Evolutionary conservation across 2,797 vertebrate genomes (phyloP).

Genomic region (Micrastur ruficollis): DNA sequence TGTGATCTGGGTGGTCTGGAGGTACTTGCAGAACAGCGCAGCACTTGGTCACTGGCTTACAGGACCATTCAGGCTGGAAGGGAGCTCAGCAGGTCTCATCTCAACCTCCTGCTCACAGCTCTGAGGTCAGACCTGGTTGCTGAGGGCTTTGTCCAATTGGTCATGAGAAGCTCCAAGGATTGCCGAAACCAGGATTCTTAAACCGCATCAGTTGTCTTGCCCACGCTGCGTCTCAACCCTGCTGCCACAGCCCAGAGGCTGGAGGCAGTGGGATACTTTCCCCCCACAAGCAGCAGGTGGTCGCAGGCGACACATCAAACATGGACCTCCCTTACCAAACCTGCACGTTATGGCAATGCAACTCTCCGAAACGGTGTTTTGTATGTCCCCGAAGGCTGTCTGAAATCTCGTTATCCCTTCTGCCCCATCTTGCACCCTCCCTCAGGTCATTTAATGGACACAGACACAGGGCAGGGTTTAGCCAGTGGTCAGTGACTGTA

Average conservation of each 20-base stretch:
- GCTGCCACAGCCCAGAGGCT: not conserved
- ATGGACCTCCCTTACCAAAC: not conserved
- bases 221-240: rapidly evolving
- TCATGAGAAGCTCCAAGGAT: not conserved
- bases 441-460: not conserved
- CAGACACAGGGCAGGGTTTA: not conserved
- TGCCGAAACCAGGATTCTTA: not conserved
- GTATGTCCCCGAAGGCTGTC: rapidly evolving
- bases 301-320: too few relatives aligned
- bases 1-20: not conserved
- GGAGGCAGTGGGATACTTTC: not conserved
- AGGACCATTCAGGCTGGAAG: not conserved
- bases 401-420: not conserved
- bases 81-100: not conserved
- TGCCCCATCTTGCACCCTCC: not conserved
- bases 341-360: not conserved
- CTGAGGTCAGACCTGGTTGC: not conserved
- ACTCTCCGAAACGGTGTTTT: not conserved
- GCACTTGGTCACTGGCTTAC: rapidly evolving
- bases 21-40: not conserved
- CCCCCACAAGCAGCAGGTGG: rapidly evolving
- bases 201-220: rapidly evolving
- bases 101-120: not conserved
- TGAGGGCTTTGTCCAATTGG: not conserved
- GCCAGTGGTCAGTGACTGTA: not conserved